Evolutionary conservation across 2,888 invertebrate genomes (phyloP), one percentile per base, ranked within the genome.

Genomic region (Idaea straminata): DNA sequence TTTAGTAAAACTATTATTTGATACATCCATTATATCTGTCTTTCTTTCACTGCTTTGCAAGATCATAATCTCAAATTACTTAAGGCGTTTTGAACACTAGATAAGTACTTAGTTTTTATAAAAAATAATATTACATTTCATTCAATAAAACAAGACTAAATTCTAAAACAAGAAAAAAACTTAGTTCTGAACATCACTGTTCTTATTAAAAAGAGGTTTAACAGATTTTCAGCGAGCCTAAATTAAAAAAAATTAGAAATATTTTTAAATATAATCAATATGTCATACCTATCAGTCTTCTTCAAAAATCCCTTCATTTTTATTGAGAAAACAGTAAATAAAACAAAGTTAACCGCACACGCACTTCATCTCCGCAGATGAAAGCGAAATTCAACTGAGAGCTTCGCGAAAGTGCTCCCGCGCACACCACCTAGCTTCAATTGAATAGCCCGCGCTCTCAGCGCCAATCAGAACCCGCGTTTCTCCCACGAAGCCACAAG

Each of bases 381-480:
- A 91, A 89, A 91, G 89, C 84, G 88, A 90, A 89, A 88, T 83
- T 83, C 81, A 80, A 81, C 79, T 79, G 77, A 78, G 66, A 83
- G 82, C 81, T 83, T 82, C 82, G 87, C 83, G 91, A 91, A 88
- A 90, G 89, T 92, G 91, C 87, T 88, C 85, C 71, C 83, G 84
- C 85, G 85, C 78, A 81, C 85, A 79, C 78, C 74, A 79, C 83
- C 74, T 79, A 76, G 73, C 76, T 72, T 79, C 86, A 85, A 89
- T 92, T 90, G 91, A 92, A 91, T 86, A 76, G 84, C 87, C 82
- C 91, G 89, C 89, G 86, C 77, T 75, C 64, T 65, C 72, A 75
- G 66, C 59, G 68, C 91, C 90, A 88, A 88, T 89, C 85, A 82
- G 76, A 77, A 75, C 71, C 72, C 74, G 72, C 73, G 74, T 64